Percentiles rank a stretch among this genome's conserved stretches.
Conservation (phyloP, 1,140 invertebrate genomes). For the Copidosoma floridanum region DNA sequence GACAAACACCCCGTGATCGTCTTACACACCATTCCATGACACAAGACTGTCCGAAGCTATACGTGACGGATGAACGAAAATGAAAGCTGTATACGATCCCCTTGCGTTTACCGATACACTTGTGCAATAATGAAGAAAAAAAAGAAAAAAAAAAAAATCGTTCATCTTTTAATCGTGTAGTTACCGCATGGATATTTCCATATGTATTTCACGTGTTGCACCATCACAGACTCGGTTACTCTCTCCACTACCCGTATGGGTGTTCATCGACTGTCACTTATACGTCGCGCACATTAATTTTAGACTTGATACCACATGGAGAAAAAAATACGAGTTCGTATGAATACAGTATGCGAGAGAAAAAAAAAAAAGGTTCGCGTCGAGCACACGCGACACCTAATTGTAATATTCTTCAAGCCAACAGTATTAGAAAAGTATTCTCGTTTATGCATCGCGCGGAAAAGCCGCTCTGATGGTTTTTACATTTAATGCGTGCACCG, state of each 20-base stretch:
- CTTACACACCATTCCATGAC: conserved; percentile 50
- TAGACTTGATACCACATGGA: neutral
- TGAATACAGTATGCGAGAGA: too few relatives aligned
- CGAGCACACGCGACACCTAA: too few relatives aligned
- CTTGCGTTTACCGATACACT: neutral
- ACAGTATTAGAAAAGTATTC: conserved; percentile 27
- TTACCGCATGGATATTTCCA: too few relatives aligned
- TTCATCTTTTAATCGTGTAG: too few relatives aligned
- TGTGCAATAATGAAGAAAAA: neutral
- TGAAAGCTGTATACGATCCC: conserved; percentile 3
- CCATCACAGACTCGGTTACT: too few relatives aligned
- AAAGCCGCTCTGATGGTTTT: too few relatives aligned
- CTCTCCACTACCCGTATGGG: too few relatives aligned
- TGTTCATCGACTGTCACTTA: too few relatives aligned
- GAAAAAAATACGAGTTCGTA: too few relatives aligned
- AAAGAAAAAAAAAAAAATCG: neutral
- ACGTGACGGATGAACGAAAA: neutral
- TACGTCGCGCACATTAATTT: neutral
- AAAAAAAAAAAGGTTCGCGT: too few relatives aligned
- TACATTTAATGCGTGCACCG: too few relatives aligned
- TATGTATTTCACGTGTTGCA: too few relatives aligned
- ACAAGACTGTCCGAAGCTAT: conserved; percentile 41
- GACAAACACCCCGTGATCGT: neutral
- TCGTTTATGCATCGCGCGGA: conserved; percentile 20
- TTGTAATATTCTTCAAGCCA: conserved; percentile 19